Conservation (phyloP, 2,113 vertebrate genomes). For the Caretta caretta region DNA sequence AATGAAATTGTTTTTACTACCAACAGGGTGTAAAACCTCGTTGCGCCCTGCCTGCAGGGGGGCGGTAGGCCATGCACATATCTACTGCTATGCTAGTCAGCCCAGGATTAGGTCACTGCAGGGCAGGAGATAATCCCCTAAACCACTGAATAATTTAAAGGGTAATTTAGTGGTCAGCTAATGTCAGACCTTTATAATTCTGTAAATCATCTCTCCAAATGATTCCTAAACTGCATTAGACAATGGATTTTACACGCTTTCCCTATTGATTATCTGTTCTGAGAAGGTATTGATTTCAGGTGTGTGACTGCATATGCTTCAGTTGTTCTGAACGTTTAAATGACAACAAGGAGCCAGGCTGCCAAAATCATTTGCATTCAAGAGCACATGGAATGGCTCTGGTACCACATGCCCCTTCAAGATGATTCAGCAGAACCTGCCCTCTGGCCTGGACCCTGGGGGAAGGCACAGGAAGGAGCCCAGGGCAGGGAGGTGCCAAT, state of each 20-base stretch:
- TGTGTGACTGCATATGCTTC: background rate
- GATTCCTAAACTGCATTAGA: conserved; percentile 45
- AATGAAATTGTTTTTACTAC: conserved; percentile 38
- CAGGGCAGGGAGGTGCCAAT: background rate
- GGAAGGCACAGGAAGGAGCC: background rate
- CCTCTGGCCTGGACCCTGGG: background rate
- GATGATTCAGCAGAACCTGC: background rate
- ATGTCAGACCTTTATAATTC: conserved; percentile 67
- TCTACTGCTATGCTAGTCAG: background rate
- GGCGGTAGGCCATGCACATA: background rate
- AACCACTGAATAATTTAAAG: conserved; percentile 75
- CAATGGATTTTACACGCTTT: conserved; percentile 33
- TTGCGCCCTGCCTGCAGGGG: background rate
- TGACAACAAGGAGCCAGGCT: background rate
- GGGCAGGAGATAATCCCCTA: conserved; percentile 52
- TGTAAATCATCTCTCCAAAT: conserved; percentile 65
- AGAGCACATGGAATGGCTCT: background rate
- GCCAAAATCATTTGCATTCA: background rate
- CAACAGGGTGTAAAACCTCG: conserved; percentile 22
- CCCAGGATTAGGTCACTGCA: background rate
- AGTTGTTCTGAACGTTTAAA: conserved; percentile 45
- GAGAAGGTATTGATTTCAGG: conserved; percentile 13
- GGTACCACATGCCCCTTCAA: background rate
- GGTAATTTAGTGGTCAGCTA: conserved; percentile 39
- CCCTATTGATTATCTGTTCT: conserved; percentile 30